Conservation (phyloP, 2,797 vertebrate genomes). For the Sciurus vulgaris region DNA sequence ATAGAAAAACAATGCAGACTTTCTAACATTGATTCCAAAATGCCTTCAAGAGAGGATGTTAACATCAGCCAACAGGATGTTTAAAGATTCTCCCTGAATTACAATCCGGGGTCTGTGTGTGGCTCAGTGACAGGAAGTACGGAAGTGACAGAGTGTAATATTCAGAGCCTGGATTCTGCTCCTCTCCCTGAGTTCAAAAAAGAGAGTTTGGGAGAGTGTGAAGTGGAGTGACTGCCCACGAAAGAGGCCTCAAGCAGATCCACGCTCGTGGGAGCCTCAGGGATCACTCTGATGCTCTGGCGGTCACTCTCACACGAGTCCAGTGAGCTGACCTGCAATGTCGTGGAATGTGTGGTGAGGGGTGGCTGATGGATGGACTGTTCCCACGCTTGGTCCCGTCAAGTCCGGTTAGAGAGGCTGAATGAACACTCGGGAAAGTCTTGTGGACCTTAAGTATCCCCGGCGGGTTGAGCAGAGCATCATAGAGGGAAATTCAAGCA, state of each 20-base stretch:
- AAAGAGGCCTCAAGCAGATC: neutral
- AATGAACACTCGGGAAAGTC: neutral
- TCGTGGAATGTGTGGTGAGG: neutral
- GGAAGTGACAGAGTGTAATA: neutral
- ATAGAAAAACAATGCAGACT: constrained; percentile 48
- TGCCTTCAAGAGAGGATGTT: constrained; percentile 21
- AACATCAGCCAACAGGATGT: neutral
- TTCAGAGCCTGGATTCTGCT: neutral
- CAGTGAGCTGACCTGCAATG: fast-evolving
- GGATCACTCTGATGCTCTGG: fast-evolving
- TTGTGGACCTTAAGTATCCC: neutral
- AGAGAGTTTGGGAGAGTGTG: neutral
- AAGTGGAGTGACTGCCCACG: too few species aligned
- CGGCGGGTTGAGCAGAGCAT: too few species aligned
- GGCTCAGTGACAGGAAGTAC: neutral
- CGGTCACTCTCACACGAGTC: fast-evolving
- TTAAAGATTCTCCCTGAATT: neutral
- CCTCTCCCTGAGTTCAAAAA: neutral
- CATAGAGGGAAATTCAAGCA: neutral
- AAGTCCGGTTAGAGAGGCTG: neutral
- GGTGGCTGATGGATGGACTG: fast-evolving
- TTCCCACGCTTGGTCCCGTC: neutral
- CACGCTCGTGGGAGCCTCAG: neutral
- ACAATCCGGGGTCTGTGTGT: neutral
- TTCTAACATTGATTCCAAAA: constrained; percentile 61